Base-by-base conservation (phyloP, 2,113 vertebrate genomes). In the Probosciger aterrimus region DNA sequence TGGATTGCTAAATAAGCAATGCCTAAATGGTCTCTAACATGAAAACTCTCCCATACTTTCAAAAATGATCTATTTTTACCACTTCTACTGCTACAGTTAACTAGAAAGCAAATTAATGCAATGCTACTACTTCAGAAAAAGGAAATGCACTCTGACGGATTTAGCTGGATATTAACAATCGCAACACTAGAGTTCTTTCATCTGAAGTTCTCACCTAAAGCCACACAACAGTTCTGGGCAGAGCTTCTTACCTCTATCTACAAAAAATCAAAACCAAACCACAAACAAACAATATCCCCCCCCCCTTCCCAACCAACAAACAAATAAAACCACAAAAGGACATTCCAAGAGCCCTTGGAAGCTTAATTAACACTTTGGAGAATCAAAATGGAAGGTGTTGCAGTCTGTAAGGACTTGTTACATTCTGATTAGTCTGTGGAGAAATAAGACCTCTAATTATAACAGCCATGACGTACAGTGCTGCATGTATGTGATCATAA, bases 61-160 rank as follows among this genome's bases (percentile, higher is more conserved):
- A 67, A 90, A 96, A 80, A 46, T 39, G 82, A 88, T 79, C 78
- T 47, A 24, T 78, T 95, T 94, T 90, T 92, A 86, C 49, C 7
- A 13, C 24, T 88, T 81, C 10, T 47, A 62, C 73, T 76, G 60
- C 82, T 86, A 30, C 23, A 91, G 74, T 46, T 64, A 84, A 78
- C 69, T 91, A 50, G 63, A 82, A 78, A 71, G 24, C 25, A 82
- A 78, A 87, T 84, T 70, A 91, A 82, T 75, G 74, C 35, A 79
- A 64, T 50, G 60, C 43, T 73, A 47, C 43, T 7, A 30, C 62
- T 86, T 91, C 43, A 87, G 63, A 46, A 80, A 81, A 76, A 76
- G 35, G 41, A 87, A 90, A 57, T 17, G 2, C 11, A 28, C 23
- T 69, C 35, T 7, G 4, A 47, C 62, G 35, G 70, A 76, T 91